These are phyloP conservation scores for Microctenopoma stevenorrisi DNA, from an alignment of 2,797 vertebrate species.

Conservation along the genomic window DNA sequence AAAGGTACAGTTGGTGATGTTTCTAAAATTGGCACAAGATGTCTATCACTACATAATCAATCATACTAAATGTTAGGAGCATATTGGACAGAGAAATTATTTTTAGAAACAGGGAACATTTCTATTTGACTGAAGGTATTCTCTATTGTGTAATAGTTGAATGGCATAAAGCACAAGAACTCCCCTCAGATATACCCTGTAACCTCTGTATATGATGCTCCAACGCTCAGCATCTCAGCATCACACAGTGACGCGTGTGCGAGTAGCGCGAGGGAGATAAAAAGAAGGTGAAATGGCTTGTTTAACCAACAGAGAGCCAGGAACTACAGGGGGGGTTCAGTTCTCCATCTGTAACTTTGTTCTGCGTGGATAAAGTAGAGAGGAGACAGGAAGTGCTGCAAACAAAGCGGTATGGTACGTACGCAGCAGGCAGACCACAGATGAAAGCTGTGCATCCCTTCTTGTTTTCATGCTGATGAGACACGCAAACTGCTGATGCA, in stretches of 20 bases:
- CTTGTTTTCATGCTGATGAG: slow-evolving; percentile 36
- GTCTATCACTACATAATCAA: background rate
- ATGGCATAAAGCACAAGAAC: slow-evolving; percentile 35
- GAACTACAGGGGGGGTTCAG: slow-evolving; percentile 75
- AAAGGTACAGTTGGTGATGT: background rate
- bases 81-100: background rate
- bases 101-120: background rate
- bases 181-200: slow-evolving; percentile 43
- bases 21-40: background rate
- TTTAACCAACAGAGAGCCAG: slow-evolving; percentile 78
- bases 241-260: slow-evolving; percentile 73
- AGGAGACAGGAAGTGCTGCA: slow-evolving; percentile 58
- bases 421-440: slow-evolving; percentile 36
- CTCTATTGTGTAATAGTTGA: slow-evolving; percentile 23
- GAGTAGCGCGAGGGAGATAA: slow-evolving; percentile 64
- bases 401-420: slow-evolving; percentile 33
- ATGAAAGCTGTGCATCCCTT: slow-evolving; percentile 27
- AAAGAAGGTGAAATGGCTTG: slow-evolving; percentile 79
- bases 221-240: slow-evolving; percentile 39
- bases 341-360: slow-evolving; percentile 75
- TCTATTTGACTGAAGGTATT: slow-evolving; percentile 14
- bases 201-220: slow-evolving; percentile 39
- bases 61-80: background rate
- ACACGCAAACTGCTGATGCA: slow-evolving; percentile 27
- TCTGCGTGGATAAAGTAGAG: slow-evolving; percentile 70